A percentile compares a stretch with the other conserved stretches of the same genome.
Evolutionary conservation across 2,888 invertebrate species (phyloP).

Genomic region (Melitaea athalia): DNA sequence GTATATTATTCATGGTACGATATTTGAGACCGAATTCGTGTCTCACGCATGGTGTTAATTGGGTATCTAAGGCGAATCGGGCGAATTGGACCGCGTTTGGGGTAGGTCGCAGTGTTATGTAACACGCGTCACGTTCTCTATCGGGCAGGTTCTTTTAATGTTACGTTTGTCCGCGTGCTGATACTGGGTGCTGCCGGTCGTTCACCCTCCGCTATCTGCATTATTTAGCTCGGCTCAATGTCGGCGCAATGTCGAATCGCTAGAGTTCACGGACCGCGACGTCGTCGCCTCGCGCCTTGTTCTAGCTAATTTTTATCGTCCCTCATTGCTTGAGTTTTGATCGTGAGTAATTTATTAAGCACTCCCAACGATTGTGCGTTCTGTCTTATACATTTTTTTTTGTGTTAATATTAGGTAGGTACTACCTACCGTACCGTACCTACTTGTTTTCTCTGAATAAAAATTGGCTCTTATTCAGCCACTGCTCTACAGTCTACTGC

Average conservation of each 20-base stretch:
- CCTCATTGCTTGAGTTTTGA: slow-evolving; percentile 22
- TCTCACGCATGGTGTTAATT: slow-evolving; percentile 3
- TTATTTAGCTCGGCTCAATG: slow-evolving; percentile 79
- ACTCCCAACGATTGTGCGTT: slow-evolving; percentile 6
- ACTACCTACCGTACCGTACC: too few species aligned
- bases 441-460: too few species aligned
- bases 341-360: slow-evolving; percentile 21
- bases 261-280: slow-evolving; percentile 75
- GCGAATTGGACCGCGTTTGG: slow-evolving; percentile 46
- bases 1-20: background rate
- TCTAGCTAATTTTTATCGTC: slow-evolving; percentile 66
- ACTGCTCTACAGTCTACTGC: too few species aligned
- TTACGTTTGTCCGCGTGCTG: slow-evolving; percentile 69
- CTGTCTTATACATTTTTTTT: background rate
- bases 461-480: too few species aligned
- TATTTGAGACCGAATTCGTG: background rate
- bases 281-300: slow-evolving; percentile 62
- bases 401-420: background rate
- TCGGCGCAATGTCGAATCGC: slow-evolving; percentile 78
- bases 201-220: slow-evolving; percentile 78
- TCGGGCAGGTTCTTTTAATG: slow-evolving; percentile 64
- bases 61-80: slow-evolving; percentile 8
- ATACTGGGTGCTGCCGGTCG: slow-evolving; percentile 79
- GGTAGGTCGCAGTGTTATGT: slow-evolving; percentile 64
- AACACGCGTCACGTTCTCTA: slow-evolving; percentile 55